Conservation (phyloP, 2,888 invertebrate genomes). For the Agrotis puta region DNA sequence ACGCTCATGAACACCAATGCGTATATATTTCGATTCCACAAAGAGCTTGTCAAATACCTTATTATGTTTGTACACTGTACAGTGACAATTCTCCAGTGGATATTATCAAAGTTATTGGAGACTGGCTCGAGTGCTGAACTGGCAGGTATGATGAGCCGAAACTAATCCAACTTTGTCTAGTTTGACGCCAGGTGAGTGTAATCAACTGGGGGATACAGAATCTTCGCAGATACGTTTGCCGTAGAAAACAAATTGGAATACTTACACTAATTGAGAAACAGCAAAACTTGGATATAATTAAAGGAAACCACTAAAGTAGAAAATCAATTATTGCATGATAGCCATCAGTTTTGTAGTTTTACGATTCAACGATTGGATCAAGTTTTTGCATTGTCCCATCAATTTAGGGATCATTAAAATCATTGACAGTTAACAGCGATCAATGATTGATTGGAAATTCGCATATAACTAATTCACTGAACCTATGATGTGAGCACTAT, state of each 20-base stretch:
- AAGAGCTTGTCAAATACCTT: slow-evolving; percentile 57
- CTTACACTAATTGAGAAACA: slow-evolving; percentile 10
- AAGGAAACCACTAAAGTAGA: background rate
- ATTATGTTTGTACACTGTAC: slow-evolving; percentile 63
- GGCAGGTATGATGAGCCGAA: slow-evolving; percentile 71
- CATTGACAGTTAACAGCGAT: background rate
- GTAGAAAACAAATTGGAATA: slow-evolving; percentile 24
- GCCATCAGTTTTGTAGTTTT: no score
- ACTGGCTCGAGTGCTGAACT: slow-evolving; percentile 59
- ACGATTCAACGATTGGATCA: background rate
- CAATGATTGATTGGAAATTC: background rate
- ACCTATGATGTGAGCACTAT: slow-evolving; percentile 7
- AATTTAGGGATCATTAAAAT: background rate
- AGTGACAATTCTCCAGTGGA: slow-evolving; percentile 70
- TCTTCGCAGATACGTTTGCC: slow-evolving; percentile 32
- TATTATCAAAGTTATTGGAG: slow-evolving; percentile 79
- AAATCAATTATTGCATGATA: background rate
- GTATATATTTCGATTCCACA: slow-evolving; percentile 46
- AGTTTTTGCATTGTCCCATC: background rate
- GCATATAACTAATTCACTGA: slow-evolving; percentile 20
- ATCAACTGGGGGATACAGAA: slow-evolving; percentile 53
- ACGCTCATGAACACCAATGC: slow-evolving; percentile 26
- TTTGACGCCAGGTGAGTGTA: slow-evolving; percentile 55
- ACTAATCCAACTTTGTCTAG: slow-evolving; percentile 80
- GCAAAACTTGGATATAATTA: background rate